Percentiles rank a stretch among this genome's conserved stretches.
These are phyloP conservation scores for Phylloscopus trochiloides DNA, from an alignment of 2,113 vertebrate genomes.

Conservation along the genomic window DNA sequence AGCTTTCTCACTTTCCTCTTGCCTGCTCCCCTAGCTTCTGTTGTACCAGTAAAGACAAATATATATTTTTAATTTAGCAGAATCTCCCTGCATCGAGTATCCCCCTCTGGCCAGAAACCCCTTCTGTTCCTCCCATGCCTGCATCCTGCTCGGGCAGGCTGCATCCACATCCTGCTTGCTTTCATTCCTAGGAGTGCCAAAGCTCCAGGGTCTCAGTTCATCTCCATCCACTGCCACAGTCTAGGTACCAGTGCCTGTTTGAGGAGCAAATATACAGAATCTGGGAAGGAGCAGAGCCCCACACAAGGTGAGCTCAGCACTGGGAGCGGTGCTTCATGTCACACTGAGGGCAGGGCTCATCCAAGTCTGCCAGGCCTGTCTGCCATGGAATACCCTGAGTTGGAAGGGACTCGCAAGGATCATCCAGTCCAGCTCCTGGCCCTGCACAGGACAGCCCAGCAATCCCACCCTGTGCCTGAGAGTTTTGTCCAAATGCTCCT, in stretches of 20 bases:
- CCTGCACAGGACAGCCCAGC: background rate
- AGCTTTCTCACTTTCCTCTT: slow-evolving; percentile 28
- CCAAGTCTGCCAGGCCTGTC: background rate
- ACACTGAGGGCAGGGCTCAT: background rate
- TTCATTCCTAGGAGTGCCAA: background rate
- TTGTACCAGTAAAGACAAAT: slow-evolving; percentile 38
- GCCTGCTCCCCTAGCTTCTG: slow-evolving; percentile 16
- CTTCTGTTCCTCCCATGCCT: background rate
- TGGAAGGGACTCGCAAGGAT: background rate
- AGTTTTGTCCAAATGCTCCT: background rate
- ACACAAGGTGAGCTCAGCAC: rapidly evolving
- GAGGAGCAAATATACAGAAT: background rate
- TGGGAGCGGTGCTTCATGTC: rapidly evolving
- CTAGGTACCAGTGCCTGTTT: background rate
- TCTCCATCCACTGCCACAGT: background rate
- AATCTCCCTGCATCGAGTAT: background rate
- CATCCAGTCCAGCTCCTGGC: background rate
- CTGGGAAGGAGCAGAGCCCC: background rate
- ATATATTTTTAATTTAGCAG: slow-evolving; percentile 37
- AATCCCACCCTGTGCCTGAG: background rate
- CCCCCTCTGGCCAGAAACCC: background rate
- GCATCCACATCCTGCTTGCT: background rate
- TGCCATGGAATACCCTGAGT: background rate
- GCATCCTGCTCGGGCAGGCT: background rate
- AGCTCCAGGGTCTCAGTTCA: background rate